Conservation (phyloP, 2,888 invertebrate species). For the Trissolcus brochymenae region DNA sequence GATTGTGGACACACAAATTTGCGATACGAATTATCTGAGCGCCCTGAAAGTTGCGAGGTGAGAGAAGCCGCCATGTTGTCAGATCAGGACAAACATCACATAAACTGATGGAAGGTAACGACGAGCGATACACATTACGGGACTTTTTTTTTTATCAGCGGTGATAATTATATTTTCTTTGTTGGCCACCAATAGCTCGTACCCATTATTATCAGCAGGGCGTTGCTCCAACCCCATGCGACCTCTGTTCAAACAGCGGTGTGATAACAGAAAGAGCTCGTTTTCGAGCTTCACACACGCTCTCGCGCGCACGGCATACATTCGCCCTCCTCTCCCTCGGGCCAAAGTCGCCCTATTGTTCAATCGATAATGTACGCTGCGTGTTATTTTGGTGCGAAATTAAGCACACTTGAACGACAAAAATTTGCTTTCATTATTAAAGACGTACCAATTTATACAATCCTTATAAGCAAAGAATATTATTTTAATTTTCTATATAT, state of each 20-base stretch:
- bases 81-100: constrained; percentile 22
- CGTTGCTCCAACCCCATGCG: constrained; percentile 69
- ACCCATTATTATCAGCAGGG: constrained; percentile 72
- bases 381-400: constrained; percentile 16
- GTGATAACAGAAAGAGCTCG: constrained; percentile 72
- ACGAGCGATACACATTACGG: constrained; percentile 16
- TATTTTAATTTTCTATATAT: no score
- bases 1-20: no score
- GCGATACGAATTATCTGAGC: background rate
- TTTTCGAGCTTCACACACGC: constrained; percentile 36
- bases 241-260: constrained; percentile 76
- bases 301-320: constrained; percentile 39
- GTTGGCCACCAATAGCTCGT: constrained; percentile 57
- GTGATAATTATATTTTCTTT: constrained; percentile 46
- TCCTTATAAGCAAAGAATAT: no score
- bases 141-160: constrained; percentile 52
- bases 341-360: constrained; percentile 63
- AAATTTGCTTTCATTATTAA: no score
- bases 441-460: no score
- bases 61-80: constrained; percentile 8
- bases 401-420: no score
- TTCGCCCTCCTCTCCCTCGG: constrained; percentile 48
- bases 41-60: constrained; percentile 8
- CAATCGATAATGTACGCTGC: constrained; percentile 70
- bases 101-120: constrained; percentile 39